A percentile compares a stretch with the other conserved stretches of the same genome.
Conservation (phyloP, 2,797 vertebrate species). For the Enteromius trimaculatus region DNA sequence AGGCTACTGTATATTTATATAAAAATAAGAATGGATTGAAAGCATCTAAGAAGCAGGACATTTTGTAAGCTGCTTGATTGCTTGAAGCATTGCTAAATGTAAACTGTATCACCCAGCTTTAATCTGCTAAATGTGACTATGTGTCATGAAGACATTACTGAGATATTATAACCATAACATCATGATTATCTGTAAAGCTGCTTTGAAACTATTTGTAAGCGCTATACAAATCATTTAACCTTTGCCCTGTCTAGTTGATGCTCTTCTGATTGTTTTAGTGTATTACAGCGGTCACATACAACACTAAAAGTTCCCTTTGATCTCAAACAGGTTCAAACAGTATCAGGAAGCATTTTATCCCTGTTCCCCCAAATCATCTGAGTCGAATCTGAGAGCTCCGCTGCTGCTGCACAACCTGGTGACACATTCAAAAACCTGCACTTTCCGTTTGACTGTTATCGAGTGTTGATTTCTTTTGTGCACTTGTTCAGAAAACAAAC, state of each 20-base stretch:
- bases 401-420: not conserved
- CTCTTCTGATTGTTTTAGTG: not conserved
- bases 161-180: not conserved
- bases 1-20: not conserved
- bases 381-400: not conserved
- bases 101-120: not conserved
- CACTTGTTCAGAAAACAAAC: not conserved
- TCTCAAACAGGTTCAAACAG: slow-evolving; percentile 25
- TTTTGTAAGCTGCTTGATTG: not conserved
- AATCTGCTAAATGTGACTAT: not conserved
- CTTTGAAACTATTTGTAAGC: not conserved
- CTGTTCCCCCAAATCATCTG: not conserved
- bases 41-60: not conserved
- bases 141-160: not conserved
- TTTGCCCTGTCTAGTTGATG: not conserved
- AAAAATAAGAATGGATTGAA: not conserved
- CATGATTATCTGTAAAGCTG: not conserved
- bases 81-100: not conserved
- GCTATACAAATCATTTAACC: not conserved
- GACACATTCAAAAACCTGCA: not conserved
- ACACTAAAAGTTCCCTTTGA: not conserved
- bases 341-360: slow-evolving; percentile 11
- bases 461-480: not conserved
- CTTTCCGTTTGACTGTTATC: not conserved
- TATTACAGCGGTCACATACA: not conserved